Conservation (phyloP, 2,797 vertebrate genomes). For the Danio aesculapii region DNA sequence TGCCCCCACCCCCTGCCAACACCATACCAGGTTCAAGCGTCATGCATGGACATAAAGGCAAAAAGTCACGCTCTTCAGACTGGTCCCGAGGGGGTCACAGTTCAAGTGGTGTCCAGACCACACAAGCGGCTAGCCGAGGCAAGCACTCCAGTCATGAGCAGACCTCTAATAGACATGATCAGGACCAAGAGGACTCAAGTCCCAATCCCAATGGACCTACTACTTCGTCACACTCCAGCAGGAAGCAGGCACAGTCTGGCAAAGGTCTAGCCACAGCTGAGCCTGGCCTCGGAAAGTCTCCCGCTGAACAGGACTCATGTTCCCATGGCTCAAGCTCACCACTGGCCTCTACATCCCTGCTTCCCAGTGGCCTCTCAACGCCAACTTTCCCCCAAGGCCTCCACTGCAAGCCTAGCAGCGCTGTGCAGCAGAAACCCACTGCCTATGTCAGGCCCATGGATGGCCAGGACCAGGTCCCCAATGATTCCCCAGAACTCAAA, state of each 20-base stretch:
- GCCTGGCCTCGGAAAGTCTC: conserved; percentile 66
- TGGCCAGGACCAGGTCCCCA: conserved; percentile 90
- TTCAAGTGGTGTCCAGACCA: conserved; percentile 60
- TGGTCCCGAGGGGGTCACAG: conserved; percentile 84
- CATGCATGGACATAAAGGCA: conserved; percentile 82
- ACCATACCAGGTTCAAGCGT: conserved; percentile 76
- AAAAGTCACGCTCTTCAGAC: conserved; percentile 87
- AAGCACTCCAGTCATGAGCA: conserved; percentile 87
- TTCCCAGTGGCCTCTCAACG: conserved; percentile 84
- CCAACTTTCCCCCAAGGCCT: conserved; percentile 89
- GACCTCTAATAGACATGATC: conserved; percentile 81
- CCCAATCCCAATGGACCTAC: conserved; percentile 71
- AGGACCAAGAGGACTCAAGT: conserved; percentile 87
- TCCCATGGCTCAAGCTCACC: conserved; percentile 83
- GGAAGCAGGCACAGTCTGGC: conserved; percentile 75
- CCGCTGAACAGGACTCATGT: conserved; percentile 70
- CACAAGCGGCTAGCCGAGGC: conserved; percentile 72
- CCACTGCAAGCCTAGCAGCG: conserved; percentile 83
- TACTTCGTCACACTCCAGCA: conserved; percentile 77
- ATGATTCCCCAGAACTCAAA: conserved; percentile 90
- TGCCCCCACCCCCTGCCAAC: conserved; percentile 68
- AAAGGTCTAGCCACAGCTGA: conserved; percentile 64
- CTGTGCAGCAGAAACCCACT: conserved; percentile 92
- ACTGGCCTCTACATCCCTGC: conserved; percentile 91
- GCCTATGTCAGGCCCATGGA: conserved; percentile 98